Conservation (phyloP, 2,888 invertebrate genomes). For the Merodon equestris region DNA sequence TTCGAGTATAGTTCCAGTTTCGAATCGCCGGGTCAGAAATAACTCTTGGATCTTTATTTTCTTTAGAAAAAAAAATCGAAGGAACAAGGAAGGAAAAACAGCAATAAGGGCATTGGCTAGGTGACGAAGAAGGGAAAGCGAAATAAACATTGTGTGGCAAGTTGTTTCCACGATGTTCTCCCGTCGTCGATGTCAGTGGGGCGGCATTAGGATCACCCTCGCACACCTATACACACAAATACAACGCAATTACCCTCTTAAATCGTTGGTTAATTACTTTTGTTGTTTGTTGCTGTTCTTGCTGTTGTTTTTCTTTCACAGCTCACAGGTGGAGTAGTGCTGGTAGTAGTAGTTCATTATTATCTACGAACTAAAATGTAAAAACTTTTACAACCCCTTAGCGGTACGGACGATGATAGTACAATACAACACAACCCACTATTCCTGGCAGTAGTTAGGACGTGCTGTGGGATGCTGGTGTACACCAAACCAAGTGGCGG, state of each 20-base stretch:
- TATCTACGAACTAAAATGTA: conserved; percentile 60
- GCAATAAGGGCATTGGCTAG: too few species aligned
- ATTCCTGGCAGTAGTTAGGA: conserved; percentile 16
- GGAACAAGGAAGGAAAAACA: not conserved
- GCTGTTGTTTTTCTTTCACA: conserved; percentile 23
- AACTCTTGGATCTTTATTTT: conserved; percentile 34
- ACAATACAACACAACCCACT: conserved; percentile 6
- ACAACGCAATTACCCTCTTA: conserved; percentile 65
- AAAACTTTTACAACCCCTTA: conserved; percentile 45
- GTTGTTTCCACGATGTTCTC: conserved; percentile 55
- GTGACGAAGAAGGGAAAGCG: too few species aligned
- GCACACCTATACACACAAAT: conserved; percentile 31
- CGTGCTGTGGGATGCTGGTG: conserved; percentile 7
- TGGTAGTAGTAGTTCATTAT: conserved; percentile 52
- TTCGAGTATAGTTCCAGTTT: conserved; percentile 2
- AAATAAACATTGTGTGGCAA: conserved; percentile 59
- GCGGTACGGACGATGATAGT: conserved; percentile 15
- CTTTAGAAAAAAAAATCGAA: conserved; percentile 13
- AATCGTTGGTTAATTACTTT: conserved; percentile 69
- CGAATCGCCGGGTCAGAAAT: conserved; percentile 35
- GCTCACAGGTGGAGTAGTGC: conserved; percentile 28
- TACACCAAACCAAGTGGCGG: too few species aligned
- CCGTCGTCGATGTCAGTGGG: conserved; percentile 41
- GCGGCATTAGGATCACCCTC: conserved; percentile 10
- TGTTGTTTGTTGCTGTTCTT: conserved; percentile 61